phyloP scores from a whole-genome alignment of 2,888 invertebrate species.

The Drosophila phalerata region DNA sequence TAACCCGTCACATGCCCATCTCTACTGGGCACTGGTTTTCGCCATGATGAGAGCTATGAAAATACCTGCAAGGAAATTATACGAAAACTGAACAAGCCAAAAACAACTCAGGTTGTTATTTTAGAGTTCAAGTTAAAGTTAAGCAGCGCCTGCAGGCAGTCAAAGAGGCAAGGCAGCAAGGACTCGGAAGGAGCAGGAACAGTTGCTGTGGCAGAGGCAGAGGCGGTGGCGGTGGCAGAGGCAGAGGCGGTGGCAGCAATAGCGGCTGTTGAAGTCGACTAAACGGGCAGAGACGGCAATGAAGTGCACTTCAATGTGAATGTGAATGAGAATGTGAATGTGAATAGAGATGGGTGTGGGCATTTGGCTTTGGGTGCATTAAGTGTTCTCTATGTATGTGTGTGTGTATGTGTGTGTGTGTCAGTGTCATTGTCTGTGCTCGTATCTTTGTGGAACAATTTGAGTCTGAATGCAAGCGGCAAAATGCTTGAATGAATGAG shows the following conservation, averaged over 20 bases:
- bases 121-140: slow-evolving; percentile 81
- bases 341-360: slow-evolving; percentile 52
- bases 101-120: slow-evolving; percentile 77
- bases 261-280: slow-evolving; percentile 34
- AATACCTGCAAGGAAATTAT: slow-evolving; percentile 78
- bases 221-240: not conserved
- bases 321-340: slow-evolving; percentile 46
- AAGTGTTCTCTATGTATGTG: slow-evolving; percentile 38
- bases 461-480: slow-evolving; percentile 74
- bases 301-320: slow-evolving; percentile 77
- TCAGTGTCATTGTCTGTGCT: slow-evolving; percentile 50
- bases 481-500: slow-evolving; percentile 75
- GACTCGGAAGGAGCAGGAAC: slow-evolving; percentile 21
- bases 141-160: slow-evolving; percentile 71
- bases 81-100: slow-evolving; percentile 78
- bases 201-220: not conserved
- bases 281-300: slow-evolving; percentile 67
- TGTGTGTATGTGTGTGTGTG: slow-evolving; percentile 19
- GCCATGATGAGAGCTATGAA: slow-evolving; percentile 65
- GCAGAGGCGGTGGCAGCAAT: slow-evolving; percentile 7
- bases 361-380: slow-evolving; percentile 48
- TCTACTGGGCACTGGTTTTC: not conserved
- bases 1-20: not conserved
- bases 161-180: slow-evolving; percentile 37
- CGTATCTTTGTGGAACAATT: slow-evolving; percentile 76